Conservation (phyloP, 1,140 invertebrate genomes). For the Charaxes varanes region DNA sequence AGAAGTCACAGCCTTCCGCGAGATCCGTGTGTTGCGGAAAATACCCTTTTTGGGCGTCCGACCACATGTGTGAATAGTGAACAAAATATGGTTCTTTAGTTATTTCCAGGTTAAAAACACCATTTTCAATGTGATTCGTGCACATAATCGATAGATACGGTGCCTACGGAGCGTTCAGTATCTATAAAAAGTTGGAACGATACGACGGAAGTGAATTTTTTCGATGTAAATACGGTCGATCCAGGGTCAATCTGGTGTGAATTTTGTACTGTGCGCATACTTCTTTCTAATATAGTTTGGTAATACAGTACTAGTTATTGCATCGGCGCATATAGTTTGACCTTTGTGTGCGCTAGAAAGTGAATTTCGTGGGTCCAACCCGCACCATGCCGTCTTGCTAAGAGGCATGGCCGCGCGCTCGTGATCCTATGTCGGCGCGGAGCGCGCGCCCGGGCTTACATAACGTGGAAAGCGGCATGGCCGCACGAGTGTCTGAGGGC, state of each 20-base stretch:
- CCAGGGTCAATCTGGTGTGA: slow-evolving; percentile 67
- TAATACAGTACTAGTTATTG: slow-evolving; percentile 12
- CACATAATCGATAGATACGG: slow-evolving; percentile 43
- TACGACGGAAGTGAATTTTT: slow-evolving; percentile 67
- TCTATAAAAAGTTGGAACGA: slow-evolving; percentile 52
- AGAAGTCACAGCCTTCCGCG: slow-evolving; percentile 71
- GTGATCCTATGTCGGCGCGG: slow-evolving; percentile 67
- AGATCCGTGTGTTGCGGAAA: slow-evolving; percentile 73
- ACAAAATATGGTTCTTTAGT: slow-evolving; percentile 70
- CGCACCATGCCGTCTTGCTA: slow-evolving; percentile 62
- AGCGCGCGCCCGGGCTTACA: slow-evolving; percentile 69
- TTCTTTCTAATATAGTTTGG: slow-evolving; percentile 30
- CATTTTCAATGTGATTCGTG: slow-evolving; percentile 41
- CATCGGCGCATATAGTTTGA: slow-evolving; percentile 27
- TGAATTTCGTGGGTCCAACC: slow-evolving; percentile 50
- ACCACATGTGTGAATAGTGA: slow-evolving; percentile 74
- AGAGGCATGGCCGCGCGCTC: slow-evolving; percentile 68
- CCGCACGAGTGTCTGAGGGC: slow-evolving; percentile 72
- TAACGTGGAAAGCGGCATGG: slow-evolving; percentile 63
- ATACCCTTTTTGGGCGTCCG: slow-evolving; percentile 75
- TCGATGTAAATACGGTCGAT: slow-evolving; percentile 70
- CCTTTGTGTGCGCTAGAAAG: slow-evolving; percentile 48
- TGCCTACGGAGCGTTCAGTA: slow-evolving; percentile 44
- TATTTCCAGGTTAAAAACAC: slow-evolving; percentile 49
- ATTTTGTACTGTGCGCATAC: slow-evolving; percentile 53